These are phyloP conservation scores for Lycocorax pyrrhopterus DNA, from an alignment of 2,113 vertebrate species.

Conservation along the genomic window DNA sequence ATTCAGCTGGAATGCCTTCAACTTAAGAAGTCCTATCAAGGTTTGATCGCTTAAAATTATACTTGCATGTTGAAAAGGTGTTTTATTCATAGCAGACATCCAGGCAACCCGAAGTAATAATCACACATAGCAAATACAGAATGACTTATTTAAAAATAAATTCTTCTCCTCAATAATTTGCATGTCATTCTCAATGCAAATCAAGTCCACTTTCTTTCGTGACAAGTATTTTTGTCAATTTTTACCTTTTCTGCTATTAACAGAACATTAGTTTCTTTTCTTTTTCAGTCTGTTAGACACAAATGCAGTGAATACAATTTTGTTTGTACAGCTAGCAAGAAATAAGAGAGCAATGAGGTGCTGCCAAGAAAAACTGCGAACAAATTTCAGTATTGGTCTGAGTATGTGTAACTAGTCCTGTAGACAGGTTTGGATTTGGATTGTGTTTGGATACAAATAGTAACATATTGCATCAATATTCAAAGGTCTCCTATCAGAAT, in stretches of 20 bases:
- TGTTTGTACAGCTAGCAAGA: not conserved
- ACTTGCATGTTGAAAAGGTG: rapidly evolving
- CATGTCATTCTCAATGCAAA: not conserved
- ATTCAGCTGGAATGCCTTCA: not conserved
- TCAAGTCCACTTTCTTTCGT: not conserved
- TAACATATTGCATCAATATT: not conserved
- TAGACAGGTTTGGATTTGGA: not conserved
- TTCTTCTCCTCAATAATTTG: not conserved
- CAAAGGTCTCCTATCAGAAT: not conserved
- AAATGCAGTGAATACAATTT: not conserved
- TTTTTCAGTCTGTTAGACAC: not conserved
- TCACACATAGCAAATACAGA: not conserved
- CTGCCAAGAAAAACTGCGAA: slow-evolving; percentile 15
- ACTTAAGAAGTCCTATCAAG: not conserved
- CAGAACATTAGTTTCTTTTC: not conserved
- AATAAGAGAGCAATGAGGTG: not conserved
- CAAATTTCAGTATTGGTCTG: not conserved
- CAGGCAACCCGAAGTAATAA: not conserved
- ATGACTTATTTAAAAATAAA: not conserved
- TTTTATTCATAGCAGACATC: not conserved
- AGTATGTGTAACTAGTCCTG: not conserved
- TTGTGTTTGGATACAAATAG: not conserved
- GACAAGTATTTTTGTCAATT: not conserved
- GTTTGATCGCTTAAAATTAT: not conserved
- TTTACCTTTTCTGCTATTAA: not conserved